Base-by-base conservation (phyloP, 2,888 invertebrate genomes). In the Erebia aethiops region DNA sequence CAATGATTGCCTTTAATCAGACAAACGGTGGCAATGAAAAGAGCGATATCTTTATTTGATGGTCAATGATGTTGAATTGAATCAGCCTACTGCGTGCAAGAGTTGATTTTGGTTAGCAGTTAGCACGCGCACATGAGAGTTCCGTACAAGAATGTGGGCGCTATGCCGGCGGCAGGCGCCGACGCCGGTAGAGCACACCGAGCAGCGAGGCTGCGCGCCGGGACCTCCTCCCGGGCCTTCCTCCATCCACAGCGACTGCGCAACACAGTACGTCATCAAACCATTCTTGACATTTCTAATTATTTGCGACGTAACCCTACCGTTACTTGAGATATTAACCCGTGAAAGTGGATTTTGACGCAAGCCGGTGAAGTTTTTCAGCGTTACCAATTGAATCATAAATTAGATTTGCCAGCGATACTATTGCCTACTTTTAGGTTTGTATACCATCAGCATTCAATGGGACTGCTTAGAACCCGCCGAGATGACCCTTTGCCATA, bases 181-280 rank as follows among this genome's bases (percentile, higher is more conserved):
- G 80, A 77, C 83, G 80, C 77, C 84, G 79, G 86, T 76, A 70
- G 79, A 78, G 78, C 84, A 82, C 77, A 79, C 76, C 70, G 86
- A 85, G 87, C 85, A 86, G 68, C 82, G 79, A 8, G 78, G 76
- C 54, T 77, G 76, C 58, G 62, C 75, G 75, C 87, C 79, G 73
- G 85, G 79, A 77, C 72, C 81, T 73, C 84, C 86, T 73, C 86
- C 80, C 35, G 73, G 81, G 66, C 80, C 83, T 75, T 94, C 94
- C 80, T 95, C 95, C 89, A 92, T 78, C 95, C 95, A 95, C 87
- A 95, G 92, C 83, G 95, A 95, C 95, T 95, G 94, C 82, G 78
- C 81, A 82, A 79, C 72, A 79, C 74, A 77, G 72, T 62, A 70
- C 56, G 61, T 76, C 58, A 76, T 46, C 73, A 72, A 74, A 46